Conservation (phyloP, 2,888 invertebrate genomes). For the Lasioglossum lativentre region DNA sequence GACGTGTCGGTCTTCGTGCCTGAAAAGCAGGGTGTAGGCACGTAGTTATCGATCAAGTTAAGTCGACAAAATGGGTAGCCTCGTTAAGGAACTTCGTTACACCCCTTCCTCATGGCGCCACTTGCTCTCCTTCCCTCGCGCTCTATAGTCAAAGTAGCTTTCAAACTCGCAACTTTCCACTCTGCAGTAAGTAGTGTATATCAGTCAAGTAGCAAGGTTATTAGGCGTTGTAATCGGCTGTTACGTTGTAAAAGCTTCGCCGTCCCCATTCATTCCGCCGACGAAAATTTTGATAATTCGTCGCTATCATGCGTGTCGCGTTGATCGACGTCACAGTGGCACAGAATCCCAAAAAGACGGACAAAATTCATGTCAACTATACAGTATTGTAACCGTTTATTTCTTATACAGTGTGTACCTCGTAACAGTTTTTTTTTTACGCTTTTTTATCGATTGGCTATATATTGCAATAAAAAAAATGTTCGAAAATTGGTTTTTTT, state of each 20-base stretch:
- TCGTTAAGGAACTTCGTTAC: conserved; percentile 81
- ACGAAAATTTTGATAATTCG: neutral
- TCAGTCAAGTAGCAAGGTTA: conserved; percentile 74
- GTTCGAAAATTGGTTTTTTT: too few species aligned
- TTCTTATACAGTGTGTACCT: too few species aligned
- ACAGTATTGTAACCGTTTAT: too few species aligned
- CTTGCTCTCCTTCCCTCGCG: conserved; percentile 59
- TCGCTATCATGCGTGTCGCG: neutral
- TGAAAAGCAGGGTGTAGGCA: conserved; percentile 70
- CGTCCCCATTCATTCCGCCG: conserved; percentile 50
- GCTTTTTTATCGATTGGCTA: too few species aligned
- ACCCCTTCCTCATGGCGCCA: conserved; percentile 59
- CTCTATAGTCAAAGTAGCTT: conserved; percentile 80
- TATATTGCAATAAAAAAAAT: too few species aligned
- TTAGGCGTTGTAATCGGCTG: conserved; percentile 73
- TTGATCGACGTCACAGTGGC: neutral
- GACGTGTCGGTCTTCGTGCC: conserved; percentile 66
- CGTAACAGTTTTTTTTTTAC: too few species aligned
- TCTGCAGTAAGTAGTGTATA: conserved; percentile 76
- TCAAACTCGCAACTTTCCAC: conserved; percentile 81
- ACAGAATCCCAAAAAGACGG: neutral
- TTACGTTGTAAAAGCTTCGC: conserved; percentile 64
- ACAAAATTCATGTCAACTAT: neutral
- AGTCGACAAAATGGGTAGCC: conserved; percentile 80
- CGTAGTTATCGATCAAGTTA: conserved; percentile 83